Conservation (phyloP, 2,888 invertebrate species). For the Drosophila multiciliata region DNA sequence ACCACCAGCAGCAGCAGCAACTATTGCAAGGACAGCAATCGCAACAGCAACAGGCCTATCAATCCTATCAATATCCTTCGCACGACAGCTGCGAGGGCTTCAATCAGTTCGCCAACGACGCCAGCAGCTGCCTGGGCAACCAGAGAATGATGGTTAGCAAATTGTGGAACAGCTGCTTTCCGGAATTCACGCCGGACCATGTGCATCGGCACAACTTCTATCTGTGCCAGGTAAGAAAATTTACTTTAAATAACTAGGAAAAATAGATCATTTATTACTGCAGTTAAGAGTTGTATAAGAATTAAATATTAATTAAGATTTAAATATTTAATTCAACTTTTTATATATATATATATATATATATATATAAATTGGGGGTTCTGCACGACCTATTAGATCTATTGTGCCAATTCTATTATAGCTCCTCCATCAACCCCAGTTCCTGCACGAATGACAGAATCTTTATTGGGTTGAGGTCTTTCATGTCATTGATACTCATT, state of each 20-base stretch:
- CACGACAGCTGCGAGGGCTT: conserved; percentile 83
- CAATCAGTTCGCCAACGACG: conserved; percentile 80
- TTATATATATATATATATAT: too few species aligned
- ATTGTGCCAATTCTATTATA: too few species aligned
- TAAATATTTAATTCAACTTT: neutral
- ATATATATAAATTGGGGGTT: too few species aligned
- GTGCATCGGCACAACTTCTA: conserved; percentile 85
- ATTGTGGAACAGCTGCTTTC: conserved; percentile 85
- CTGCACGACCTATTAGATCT: too few species aligned
- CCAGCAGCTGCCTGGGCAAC: conserved; percentile 80
- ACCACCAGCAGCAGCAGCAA: conserved; percentile 58
- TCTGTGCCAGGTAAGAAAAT: conserved; percentile 82
- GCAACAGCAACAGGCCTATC: conserved; percentile 65
- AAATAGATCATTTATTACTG: neutral
- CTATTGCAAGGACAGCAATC: conserved; percentile 58
- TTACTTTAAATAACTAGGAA: neutral
- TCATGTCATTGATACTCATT: too few species aligned
- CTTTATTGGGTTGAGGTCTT: too few species aligned
- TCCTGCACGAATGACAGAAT: too few species aligned
- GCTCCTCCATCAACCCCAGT: too few species aligned
- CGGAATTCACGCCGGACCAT: conserved; percentile 84
- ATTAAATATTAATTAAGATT: neutral
- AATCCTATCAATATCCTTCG: conserved; percentile 67
- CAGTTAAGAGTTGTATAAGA: neutral
- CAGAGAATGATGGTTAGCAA: conserved; percentile 85